phyloP scores from a whole-genome alignment of 2,113 vertebrate genomes.

The Physeter macrocephalus region DNA sequence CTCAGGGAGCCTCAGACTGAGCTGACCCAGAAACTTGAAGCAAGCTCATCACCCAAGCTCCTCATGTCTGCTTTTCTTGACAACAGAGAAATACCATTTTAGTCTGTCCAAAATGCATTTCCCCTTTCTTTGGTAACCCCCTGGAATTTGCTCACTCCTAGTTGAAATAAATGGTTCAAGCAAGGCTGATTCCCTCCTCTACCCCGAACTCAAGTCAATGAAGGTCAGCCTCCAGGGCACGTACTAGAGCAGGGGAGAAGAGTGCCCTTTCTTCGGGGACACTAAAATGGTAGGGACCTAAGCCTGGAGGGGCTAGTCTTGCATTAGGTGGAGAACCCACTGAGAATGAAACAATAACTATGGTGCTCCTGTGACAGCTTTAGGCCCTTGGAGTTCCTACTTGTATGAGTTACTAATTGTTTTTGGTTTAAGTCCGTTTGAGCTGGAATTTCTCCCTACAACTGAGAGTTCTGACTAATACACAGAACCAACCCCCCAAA shows the following conservation, averaged over 20 bases:
- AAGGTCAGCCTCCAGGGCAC: background rate
- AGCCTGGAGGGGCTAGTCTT: background rate
- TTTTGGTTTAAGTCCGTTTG: background rate
- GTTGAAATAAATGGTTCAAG: background rate
- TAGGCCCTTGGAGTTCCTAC: background rate
- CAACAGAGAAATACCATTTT: background rate
- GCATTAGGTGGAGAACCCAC: background rate
- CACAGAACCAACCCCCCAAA: background rate
- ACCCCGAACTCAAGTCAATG: background rate
- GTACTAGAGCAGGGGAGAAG: background rate
- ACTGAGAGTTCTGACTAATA: background rate
- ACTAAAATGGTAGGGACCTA: background rate
- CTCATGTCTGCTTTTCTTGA: background rate
- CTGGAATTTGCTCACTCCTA: background rate
- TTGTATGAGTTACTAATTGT: background rate
- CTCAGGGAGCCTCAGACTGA: background rate
- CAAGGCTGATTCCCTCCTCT: background rate
- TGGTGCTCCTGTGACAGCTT: background rate
- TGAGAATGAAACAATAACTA: background rate
- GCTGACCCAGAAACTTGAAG: slow-evolving; percentile 4
- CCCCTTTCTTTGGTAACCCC: background rate
- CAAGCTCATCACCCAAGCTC: background rate
- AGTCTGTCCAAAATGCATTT: background rate
- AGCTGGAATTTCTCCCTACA: background rate
- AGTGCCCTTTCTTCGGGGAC: background rate